phyloP scores from a whole-genome alignment of 2,888 invertebrate species.

The Ophion obscuratus region DNA sequence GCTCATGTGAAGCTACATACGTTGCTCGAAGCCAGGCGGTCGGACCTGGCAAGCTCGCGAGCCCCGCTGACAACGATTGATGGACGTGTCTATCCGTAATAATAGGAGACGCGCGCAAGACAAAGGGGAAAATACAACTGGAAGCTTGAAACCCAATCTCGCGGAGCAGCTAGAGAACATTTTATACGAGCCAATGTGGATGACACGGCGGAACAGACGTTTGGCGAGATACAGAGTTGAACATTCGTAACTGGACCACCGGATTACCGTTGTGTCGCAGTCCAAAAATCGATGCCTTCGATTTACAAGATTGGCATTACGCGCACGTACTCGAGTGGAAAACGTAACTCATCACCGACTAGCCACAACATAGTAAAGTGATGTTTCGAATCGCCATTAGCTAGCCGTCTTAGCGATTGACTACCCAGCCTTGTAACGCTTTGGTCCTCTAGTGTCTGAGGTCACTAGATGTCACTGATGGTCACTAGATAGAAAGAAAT shows the following conservation, averaged over 20 bases:
- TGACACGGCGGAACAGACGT: not conserved
- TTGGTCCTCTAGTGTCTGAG: no score
- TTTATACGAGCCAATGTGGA: not conserved
- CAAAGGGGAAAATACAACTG: slow-evolving; percentile 1
- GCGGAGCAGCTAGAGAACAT: not conserved
- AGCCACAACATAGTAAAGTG: no score
- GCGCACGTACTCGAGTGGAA: no score
- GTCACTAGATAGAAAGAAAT: no score
- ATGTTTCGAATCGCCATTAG: no score
- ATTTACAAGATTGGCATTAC: no score
- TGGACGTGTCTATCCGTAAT: slow-evolving; percentile 5
- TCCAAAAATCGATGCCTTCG: not conserved
- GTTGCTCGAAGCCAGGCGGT: not conserved
- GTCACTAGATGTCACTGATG: no score
- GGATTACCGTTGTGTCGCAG: not conserved
- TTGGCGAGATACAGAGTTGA: not conserved
- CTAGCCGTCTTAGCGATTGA: no score
- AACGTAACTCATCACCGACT: no score
- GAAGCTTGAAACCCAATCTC: not conserved
- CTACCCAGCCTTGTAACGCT: no score
- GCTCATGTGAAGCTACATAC: not conserved
- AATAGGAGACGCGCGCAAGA: slow-evolving; percentile 10
- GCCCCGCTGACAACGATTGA: not conserved
- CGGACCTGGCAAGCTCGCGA: not conserved
- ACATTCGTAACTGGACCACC: not conserved